These are phyloP conservation scores for Megastigmus dorsalis DNA, from an alignment of 2,888 invertebrate species.

Conservation along the genomic window DNA sequence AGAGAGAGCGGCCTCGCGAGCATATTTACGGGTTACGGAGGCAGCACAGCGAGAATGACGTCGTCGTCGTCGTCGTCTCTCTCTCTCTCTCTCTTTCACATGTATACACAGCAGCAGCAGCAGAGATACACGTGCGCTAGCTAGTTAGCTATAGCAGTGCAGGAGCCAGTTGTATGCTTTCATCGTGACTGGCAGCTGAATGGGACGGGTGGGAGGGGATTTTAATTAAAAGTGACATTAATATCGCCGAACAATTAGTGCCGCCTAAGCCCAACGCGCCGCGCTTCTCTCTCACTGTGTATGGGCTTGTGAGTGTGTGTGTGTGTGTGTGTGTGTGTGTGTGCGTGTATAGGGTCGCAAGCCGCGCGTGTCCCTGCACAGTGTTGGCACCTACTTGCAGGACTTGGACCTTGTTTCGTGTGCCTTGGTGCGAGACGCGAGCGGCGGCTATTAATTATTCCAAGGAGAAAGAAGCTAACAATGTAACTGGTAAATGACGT, in stretches of 20 bases:
- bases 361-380: too few relatives aligned
- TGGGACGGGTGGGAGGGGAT: conserved; percentile 46
- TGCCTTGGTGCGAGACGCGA: too few relatives aligned
- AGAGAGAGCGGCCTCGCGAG: not conserved
- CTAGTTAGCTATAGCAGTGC: not conserved
- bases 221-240: conserved; percentile 68
- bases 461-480: not conserved
- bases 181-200: conserved; percentile 33
- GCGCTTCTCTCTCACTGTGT: not conserved
- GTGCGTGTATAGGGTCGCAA: too few relatives aligned
- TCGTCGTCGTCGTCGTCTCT: not conserved
- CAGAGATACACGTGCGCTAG: not conserved
- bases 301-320: too few relatives aligned
- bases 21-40: conserved; percentile 8
- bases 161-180: not conserved
- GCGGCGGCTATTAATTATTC: conserved; percentile 26
- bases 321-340: too few relatives aligned
- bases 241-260: conserved; percentile 63
- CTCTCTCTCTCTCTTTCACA: not conserved
- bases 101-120: too few relatives aligned
- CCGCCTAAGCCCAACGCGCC: not conserved
- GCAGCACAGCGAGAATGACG: conserved; percentile 1
- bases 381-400: not conserved
- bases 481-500: too few relatives aligned
- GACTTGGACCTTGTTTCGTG: conserved; percentile 5